Evolutionary conservation across 2,888 invertebrate genomes (phyloP).

Genomic region (Choreutis nemorana): DNA sequence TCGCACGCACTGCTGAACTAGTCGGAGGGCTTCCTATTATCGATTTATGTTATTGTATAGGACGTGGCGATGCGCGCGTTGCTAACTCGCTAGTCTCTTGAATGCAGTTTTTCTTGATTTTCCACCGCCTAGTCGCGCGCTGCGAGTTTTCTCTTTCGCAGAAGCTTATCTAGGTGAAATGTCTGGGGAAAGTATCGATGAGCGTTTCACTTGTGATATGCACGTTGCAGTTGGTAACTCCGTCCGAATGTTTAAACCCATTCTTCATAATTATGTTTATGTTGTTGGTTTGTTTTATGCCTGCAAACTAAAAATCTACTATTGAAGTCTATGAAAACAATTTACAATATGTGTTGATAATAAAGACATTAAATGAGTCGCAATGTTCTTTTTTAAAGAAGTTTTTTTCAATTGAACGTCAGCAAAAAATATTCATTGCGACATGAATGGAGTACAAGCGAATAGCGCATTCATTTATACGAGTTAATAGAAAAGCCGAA

Average conservation of each 20-base stretch:
- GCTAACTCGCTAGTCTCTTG: slow-evolving; percentile 29
- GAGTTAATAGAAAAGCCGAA: too few species aligned
- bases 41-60: slow-evolving; percentile 53
- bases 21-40: slow-evolving; percentile 64
- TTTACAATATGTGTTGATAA: too few species aligned
- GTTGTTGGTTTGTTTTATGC: too few species aligned
- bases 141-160: slow-evolving; percentile 42
- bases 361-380: too few species aligned
- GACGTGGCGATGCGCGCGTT: slow-evolving; percentile 30
- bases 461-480: too few species aligned
- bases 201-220: slow-evolving; percentile 32
- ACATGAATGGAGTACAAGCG: too few species aligned
- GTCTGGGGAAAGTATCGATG: slow-evolving; percentile 30
- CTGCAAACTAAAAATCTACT: not conserved
- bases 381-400: too few species aligned
- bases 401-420: too few species aligned
- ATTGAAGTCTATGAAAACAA: not conserved
- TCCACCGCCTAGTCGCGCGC: slow-evolving; percentile 23
- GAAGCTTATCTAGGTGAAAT: slow-evolving; percentile 41
- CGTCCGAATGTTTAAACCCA: not conserved
- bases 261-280: not conserved
- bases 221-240: not conserved
- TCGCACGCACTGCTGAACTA: slow-evolving; percentile 66
- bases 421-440: too few species aligned
- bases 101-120: slow-evolving; percentile 34